phyloP scores from a whole-genome alignment of 2,797 vertebrate genomes.

The Liasis olivaceus region DNA sequence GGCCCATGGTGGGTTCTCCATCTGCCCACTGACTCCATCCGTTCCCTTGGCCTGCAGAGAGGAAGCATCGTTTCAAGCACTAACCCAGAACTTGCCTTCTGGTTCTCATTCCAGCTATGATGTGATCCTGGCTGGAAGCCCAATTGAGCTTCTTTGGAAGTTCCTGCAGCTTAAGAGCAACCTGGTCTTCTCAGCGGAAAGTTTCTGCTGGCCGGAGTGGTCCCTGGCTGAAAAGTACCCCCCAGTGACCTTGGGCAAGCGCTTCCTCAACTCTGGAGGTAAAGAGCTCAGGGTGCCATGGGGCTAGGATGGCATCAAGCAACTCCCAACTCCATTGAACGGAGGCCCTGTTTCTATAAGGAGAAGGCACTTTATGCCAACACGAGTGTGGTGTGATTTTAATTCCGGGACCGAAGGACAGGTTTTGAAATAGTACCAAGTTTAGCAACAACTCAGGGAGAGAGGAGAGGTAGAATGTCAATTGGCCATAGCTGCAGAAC shows the following conservation, averaged over 20 bases:
- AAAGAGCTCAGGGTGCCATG: background rate
- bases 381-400: background rate
- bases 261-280: constrained; percentile 91
- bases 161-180: constrained; percentile 78
- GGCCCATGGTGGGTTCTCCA: background rate
- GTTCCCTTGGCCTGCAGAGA: background rate
- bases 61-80: background rate
- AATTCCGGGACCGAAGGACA: no score
- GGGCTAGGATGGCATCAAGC: background rate
- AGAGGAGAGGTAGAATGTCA: background rate
- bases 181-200: constrained; percentile 85
- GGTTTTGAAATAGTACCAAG: background rate
- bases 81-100: background rate
- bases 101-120: constrained; percentile 73
- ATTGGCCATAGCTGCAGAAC: background rate
- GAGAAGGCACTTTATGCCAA: background rate
- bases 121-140: constrained; percentile 83
- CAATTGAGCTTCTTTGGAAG: constrained; percentile 82
- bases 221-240: constrained; percentile 84
- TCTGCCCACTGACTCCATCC: background rate
- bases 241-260: constrained; percentile 80
- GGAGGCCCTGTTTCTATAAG: background rate
- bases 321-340: background rate
- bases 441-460: background rate
- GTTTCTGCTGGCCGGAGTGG: constrained; percentile 91